phyloP scores from a whole-genome alignment of 2,888 invertebrate genomes.

The Prenolepis imparis region DNA sequence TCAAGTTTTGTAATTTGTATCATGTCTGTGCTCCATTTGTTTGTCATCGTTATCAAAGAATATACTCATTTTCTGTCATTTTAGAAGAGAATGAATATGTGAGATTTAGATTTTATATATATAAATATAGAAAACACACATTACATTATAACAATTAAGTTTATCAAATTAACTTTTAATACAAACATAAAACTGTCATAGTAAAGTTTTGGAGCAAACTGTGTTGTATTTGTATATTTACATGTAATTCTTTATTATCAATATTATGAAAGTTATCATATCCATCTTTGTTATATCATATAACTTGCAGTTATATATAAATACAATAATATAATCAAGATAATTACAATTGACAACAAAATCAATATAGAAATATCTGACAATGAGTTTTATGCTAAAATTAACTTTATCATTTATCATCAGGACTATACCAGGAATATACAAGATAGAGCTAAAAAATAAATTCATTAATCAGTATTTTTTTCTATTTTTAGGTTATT shows the following conservation, averaged over 20 bases:
- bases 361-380: background rate
- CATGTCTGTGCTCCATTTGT: background rate
- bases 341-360: background rate
- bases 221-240: too few species aligned
- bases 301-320: background rate
- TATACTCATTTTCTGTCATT: background rate
- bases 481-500: background rate
- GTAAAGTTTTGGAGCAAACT: background rate
- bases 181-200: background rate
- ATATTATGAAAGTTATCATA: slow-evolving; percentile 1
- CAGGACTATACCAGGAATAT: too few species aligned
- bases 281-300: background rate
- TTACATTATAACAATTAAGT: too few species aligned
- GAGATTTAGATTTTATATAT: background rate
- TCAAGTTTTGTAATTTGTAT: background rate
- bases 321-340: background rate
- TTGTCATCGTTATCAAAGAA: background rate
- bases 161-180: too few species aligned
- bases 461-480: background rate
- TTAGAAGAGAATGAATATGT: background rate
- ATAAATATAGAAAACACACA: too few species aligned
- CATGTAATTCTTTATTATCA: too few species aligned
- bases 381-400: background rate
- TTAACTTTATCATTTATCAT: background rate
- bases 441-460: background rate